A percentile compares a stretch with the other conserved stretches of the same genome.
Evolutionary conservation across 2,888 invertebrate species (phyloP).

Genomic region (Helicoverpa assulta): DNA sequence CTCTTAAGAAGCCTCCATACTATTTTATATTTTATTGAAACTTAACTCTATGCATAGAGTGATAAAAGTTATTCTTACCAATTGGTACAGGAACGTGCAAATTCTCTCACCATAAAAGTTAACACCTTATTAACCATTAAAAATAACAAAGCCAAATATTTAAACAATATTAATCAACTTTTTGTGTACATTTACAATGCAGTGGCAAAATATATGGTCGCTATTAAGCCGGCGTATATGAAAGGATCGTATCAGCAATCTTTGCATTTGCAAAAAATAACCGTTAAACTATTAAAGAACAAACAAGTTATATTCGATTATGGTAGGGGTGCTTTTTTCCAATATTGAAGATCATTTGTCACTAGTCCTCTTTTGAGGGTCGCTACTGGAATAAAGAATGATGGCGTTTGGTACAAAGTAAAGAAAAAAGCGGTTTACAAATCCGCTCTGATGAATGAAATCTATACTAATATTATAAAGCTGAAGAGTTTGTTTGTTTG

Average conservation of each 20-base stretch:
- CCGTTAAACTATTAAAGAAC: conserved; percentile 76
- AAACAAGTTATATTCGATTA: conserved; percentile 71
- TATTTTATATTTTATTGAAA: too few relatives aligned
- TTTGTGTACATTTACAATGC: background rate
- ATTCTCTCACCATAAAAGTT: background rate
- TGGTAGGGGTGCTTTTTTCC: conserved; percentile 77
- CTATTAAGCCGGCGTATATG: conserved; percentile 26
- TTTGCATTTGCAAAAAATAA: conserved; percentile 61
- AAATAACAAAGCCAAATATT: conserved; percentile 1
- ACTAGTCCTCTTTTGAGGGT: conserved; percentile 78
- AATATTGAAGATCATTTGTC: conserved; percentile 87
- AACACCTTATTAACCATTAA: background rate
- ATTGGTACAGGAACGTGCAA: background rate
- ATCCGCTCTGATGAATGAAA: background rate
- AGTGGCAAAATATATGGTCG: conserved; percentile 3
- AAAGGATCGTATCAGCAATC: conserved; percentile 36
- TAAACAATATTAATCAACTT: conserved; percentile 9
- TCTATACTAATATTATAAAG: too few relatives aligned
- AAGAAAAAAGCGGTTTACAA: conserved; percentile 37
- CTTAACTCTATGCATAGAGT: background rate
- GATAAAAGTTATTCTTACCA: background rate
- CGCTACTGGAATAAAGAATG: conserved; percentile 77
- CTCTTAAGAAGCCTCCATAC: background rate
- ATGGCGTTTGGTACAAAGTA: conserved; percentile 56
- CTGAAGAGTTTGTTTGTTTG: too few relatives aligned